A percentile compares a stretch with the other conserved stretches of the same genome.
Evolutionary conservation across 2,888 invertebrate species (phyloP).

Genomic region (Drosophila affinis): DNA sequence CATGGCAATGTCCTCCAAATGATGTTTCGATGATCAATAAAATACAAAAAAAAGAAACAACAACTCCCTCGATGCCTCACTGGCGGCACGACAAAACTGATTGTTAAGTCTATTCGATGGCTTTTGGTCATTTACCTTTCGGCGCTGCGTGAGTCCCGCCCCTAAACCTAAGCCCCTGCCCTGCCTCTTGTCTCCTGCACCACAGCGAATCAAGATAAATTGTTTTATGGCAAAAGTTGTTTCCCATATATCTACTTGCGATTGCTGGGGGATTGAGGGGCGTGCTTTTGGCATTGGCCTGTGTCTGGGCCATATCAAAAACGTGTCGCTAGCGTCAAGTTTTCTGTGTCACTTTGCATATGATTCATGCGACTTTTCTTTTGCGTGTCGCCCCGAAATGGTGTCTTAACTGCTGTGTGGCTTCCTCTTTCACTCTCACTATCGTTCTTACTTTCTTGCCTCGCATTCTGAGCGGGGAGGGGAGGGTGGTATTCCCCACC

Average conservation of each 20-base stretch:
- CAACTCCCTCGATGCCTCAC: constrained; percentile 32
- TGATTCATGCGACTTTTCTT: constrained; percentile 71
- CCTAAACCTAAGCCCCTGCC: constrained; percentile 1
- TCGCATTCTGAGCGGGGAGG: too few relatives aligned
- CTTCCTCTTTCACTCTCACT: background rate
- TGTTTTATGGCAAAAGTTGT: constrained; percentile 46
- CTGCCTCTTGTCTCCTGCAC: background rate
- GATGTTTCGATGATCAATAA: constrained; percentile 57
- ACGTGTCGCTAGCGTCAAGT: constrained; percentile 38
- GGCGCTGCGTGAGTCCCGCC: constrained; percentile 43
- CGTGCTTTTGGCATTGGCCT: constrained; percentile 2
- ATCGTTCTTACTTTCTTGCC: background rate
- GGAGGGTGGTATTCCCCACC: background rate
- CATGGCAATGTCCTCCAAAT: constrained; percentile 51
- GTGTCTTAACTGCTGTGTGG: constrained; percentile 4
- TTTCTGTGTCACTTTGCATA: constrained; percentile 57
- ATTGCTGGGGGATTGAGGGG: background rate
- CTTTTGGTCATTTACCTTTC: constrained; percentile 72
- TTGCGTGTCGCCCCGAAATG: constrained; percentile 13
- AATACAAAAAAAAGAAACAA: constrained; percentile 51
- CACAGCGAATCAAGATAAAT: constrained; percentile 68
- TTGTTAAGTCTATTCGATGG: constrained; percentile 28
- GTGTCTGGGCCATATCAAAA: constrained; percentile 22
- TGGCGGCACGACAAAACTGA: constrained; percentile 41
- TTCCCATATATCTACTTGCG: background rate